A percentile compares a stretch with the other conserved stretches of the same genome.
phyloP scores from a whole-genome alignment of 1,140 invertebrate genomes.

The Pectinophora gossypiella region DNA sequence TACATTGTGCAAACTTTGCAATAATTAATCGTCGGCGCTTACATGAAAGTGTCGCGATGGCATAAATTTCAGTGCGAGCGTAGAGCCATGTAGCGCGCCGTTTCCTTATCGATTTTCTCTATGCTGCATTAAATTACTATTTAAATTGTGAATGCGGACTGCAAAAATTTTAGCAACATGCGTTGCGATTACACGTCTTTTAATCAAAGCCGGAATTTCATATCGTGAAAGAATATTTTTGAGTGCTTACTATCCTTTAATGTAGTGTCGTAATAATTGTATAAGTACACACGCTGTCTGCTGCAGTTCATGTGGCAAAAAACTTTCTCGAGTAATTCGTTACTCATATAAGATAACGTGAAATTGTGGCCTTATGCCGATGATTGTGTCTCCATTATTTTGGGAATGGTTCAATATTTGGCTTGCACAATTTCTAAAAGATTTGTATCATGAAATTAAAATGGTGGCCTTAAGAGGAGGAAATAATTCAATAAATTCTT shows the following conservation, averaged over 20 bases:
- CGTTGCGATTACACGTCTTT: constrained; percentile 25
- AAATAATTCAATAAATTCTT: constrained; percentile 40
- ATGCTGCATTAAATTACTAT: constrained; percentile 69
- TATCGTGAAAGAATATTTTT: neutral
- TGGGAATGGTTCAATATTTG: constrained; percentile 70
- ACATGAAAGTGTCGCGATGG: constrained; percentile 41
- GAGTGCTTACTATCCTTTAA: neutral
- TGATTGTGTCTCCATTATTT: constrained; percentile 54
- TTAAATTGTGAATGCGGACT: constrained; percentile 62
- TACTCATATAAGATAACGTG: constrained; percentile 27
- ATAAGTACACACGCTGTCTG: neutral
- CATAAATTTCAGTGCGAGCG: constrained; percentile 36
- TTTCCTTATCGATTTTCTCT: constrained; percentile 71
- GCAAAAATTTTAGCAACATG: constrained; percentile 53
- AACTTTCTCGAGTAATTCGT: neutral
- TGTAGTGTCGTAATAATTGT: neutral
- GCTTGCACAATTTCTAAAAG: constrained; percentile 59
- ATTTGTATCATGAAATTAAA: constrained; percentile 67
- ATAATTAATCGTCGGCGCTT: constrained; percentile 22
- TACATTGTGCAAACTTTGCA: constrained; percentile 11
- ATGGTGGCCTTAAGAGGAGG: constrained; percentile 62
- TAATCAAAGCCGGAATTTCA: constrained; percentile 17
- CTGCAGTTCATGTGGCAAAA: neutral
- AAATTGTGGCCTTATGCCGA: constrained; percentile 41
- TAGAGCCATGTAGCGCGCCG: constrained; percentile 50